Evolutionary conservation across 2,797 vertebrate species (phyloP), one percentile per base, ranked within the genome.

Genomic region (Melanogrammus aeglefinus): DNA sequence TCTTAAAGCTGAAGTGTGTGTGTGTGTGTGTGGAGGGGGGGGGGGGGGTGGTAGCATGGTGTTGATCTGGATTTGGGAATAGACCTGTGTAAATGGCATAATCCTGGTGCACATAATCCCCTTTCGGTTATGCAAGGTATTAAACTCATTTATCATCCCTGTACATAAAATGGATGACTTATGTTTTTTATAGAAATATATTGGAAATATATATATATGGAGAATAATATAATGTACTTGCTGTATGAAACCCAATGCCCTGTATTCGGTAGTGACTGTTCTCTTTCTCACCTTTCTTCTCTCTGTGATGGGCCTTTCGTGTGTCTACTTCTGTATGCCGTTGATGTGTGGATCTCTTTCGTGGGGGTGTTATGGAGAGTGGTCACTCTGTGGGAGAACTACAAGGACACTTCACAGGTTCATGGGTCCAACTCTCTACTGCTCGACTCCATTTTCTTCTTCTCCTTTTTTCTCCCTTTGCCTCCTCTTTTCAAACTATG

Each of bases 71-170:
- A 87, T 83, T 88, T 85, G 75, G 83, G 77, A 83, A 86, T 83
- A 81, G 90, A 86, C 90, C 90, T 91, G 88, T 89, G 84, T 89
- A 89, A 88, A 92, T 90, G 91, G 88, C 90, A 91, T 92, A 90
- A 88, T 89, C 86, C 88, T 85, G 90, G 79, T 91, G 91, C 91
- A 91, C 85, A 88, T 89, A 87, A 82, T 44, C 90, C 91, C 90
- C 88, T 91, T 91, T 92, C 93, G 93, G 94, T 95, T 94, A 95
- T 95, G 94, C 94, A 95, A 95, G 93, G 91, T 95, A 94, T 94
- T 69, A 94, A 94, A 90, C 88, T 94, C 90, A 91, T 91, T 92
- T 90, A 92, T 89, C 78, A 84, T 92, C 86, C 92, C 87, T 94
- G 93, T 95, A 95, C 88, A 93, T 93, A 95, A 92, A 94, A 94